Percentiles rank a stretch among this genome's conserved stretches.
Evolutionary conservation across 2,113 vertebrate genomes (phyloP).

Genomic region (Regulus satrapa): DNA sequence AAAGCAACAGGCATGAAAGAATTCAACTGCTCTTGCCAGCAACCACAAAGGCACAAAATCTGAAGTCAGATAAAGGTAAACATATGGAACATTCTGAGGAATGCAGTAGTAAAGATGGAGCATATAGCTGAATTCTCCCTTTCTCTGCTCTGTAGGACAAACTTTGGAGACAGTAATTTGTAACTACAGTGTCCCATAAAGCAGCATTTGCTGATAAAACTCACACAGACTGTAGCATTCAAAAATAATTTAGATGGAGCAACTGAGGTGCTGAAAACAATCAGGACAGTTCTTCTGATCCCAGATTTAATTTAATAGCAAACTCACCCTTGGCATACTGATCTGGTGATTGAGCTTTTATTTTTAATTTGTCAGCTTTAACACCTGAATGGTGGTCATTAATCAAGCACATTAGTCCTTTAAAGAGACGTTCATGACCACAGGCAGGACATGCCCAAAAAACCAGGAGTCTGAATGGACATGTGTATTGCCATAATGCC

Average conservation of each 20-base stretch:
- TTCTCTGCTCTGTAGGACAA: constrained; percentile 41
- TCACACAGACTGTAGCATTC: neutral
- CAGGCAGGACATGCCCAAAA: neutral
- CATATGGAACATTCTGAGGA: constrained; percentile 77
- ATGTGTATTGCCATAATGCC: neutral
- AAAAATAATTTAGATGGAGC: constrained; percentile 20
- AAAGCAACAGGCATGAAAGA: constrained; percentile 83
- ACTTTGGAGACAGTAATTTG: constrained; percentile 21
- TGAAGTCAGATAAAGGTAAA: constrained; percentile 81
- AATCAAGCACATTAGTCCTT: neutral
- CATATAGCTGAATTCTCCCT: constrained; percentile 23
- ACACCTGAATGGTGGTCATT: neutral
- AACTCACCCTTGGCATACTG: constrained; percentile 38
- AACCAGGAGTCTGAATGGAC: neutral
- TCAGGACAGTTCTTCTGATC: constrained; percentile 58
- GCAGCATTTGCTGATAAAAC: constrained; percentile 28
- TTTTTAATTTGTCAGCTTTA: constrained; percentile 16
- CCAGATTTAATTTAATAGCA: constrained; percentile 64
- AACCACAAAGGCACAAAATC: constrained; percentile 78
- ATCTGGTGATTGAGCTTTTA: neutral
- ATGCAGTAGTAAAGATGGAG: constrained; percentile 72
- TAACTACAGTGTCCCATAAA: constrained; percentile 3
- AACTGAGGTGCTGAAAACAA: constrained; percentile 47
- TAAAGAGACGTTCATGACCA: neutral
- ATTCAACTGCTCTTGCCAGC: constrained; percentile 78